Percentiles rank a stretch among this genome's conserved stretches.
phyloP scores from a whole-genome alignment of 2,888 invertebrate genomes.

The Hartigia nigra region DNA sequence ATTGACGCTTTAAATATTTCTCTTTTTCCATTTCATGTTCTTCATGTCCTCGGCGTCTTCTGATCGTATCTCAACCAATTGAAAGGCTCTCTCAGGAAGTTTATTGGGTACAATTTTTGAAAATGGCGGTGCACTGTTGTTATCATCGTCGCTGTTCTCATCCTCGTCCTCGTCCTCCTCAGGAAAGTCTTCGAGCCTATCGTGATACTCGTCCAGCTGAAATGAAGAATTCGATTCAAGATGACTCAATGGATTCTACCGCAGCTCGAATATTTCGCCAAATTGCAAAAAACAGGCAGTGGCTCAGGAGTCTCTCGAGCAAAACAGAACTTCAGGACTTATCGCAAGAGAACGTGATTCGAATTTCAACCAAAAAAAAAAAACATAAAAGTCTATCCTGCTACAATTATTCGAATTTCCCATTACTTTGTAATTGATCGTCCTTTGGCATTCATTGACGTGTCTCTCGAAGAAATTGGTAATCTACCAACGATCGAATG shows the following conservation, averaged over 20 bases:
- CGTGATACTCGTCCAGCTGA: conserved; percentile 68
- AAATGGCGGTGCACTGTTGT: conserved; percentile 56
- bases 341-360: background rate
- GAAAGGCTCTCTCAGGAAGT: conserved; percentile 67
- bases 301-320: background rate
- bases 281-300: background rate
- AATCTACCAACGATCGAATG: background rate
- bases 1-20: background rate
- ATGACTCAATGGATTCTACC: background rate
- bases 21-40: conserved; percentile 63
- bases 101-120: conserved; percentile 61
- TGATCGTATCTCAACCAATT: conserved; percentile 69
- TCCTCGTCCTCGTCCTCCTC: conserved; percentile 69
- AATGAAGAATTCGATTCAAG: conserved; percentile 30
- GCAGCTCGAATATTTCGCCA: background rate
- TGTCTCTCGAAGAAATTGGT: background rate
- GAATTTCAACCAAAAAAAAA: background rate
- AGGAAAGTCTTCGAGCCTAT: conserved; percentile 63
- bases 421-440: background rate
- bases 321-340: background rate
- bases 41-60: conserved; percentile 18
- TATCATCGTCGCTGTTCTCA: conserved; percentile 62
- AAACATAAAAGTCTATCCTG: background rate
- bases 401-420: background rate
- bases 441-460: background rate